Evolutionary conservation across 92 coral and sea anemone species (phyloP), one percentile per base, ranked within the genome.

Genomic region (Actinernus sp.): DNA sequence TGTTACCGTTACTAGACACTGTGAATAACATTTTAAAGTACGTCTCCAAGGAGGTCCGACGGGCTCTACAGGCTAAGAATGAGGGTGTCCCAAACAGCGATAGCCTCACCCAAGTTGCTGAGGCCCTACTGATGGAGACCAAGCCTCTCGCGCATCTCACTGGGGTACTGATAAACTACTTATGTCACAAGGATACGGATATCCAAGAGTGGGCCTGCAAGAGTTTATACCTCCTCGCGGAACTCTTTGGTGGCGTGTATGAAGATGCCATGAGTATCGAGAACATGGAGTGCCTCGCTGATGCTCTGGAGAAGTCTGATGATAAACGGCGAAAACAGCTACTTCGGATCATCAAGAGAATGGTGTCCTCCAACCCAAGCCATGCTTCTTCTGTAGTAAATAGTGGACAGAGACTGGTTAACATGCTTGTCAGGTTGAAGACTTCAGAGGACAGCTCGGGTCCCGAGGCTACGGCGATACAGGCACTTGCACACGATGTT

Each of bases 11-110:
- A 2, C 87, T 95, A 5, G 99, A 95, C 40, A 76, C 88, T 24
- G 81, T 95, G 24, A 82, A 81, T 58, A 87, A 46, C 59, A 84
- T 86, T 18, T 58, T 95, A 40, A 95, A 84, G 56, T 83, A 62
- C 75, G 88, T 92, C 22, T 91, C 99, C 2, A 91, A 89, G 55
- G 99, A 88, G 55, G 99, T 95, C 37, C 99, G 99, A 48, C 88
- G 79, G 49, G 99, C 97, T n/a, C 69, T 95, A 21, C 99, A 83
- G 27, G 90, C 93, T 6, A 95, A 88, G 63, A 72, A 73, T 7
- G 86, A 82, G 49, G 92, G 85, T 1, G 58, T 55, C 1, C 45
- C 82, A 0, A 75, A 70, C 27, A 70, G 68, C 25, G 82, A 68
- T 13, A 62, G 65, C 58, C 61, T 85, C 27, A 81, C 89, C 23